Base-by-base conservation (phyloP, 2,113 vertebrate species). In the Ciconia stormi region DNA sequence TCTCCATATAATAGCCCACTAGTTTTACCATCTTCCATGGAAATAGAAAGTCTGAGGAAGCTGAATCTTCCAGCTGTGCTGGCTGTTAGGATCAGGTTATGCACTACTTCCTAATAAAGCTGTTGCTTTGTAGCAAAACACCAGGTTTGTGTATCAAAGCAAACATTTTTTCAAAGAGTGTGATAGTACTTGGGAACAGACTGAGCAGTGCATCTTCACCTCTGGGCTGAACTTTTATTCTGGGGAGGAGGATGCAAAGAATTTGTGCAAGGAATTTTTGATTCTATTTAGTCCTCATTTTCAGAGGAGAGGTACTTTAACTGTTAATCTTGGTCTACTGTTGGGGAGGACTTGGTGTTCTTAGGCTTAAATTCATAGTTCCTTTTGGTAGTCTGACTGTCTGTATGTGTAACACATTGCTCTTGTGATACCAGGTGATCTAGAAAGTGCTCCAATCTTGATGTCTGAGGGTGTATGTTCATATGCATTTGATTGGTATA, bases 401-500 rank as follows among this genome's bases (percentile, higher is more conserved):
- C 20, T 76, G 5, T 66, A 5, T 49, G 14, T 36, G 34, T 83
- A 90, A 89, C 56, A 36, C 0, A 0, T 47, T 82, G 34, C 42
- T 94, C 11, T 53, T 91, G 27, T 81, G 2, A 49, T 58, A 70
- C 32, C 91, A 99, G 99, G 99, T 69, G 99, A 99, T 70, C 95
- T 99, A 6, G 98, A 99, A 94, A 99, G 99, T 12, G 97, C 99
- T 46, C 99, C 99, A 0, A 86, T 99, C 88, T 87, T 99, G 29
- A 96, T 97, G 4, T 90, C 98, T 3, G 97, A 97, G 2, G 94
- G 96, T 6, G 91, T 76, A 3, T 99, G 99, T 79, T 93, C 97
- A 5, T 99, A 99, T 13, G 98, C 98, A 78, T 97, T 99, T 89
- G 99, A 99, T 90, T 99, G 99, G 99, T 98, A 98, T 95, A 99